Conservation (phyloP, 2,113 vertebrate genomes). For the Nyctibius bracteatus region DNA sequence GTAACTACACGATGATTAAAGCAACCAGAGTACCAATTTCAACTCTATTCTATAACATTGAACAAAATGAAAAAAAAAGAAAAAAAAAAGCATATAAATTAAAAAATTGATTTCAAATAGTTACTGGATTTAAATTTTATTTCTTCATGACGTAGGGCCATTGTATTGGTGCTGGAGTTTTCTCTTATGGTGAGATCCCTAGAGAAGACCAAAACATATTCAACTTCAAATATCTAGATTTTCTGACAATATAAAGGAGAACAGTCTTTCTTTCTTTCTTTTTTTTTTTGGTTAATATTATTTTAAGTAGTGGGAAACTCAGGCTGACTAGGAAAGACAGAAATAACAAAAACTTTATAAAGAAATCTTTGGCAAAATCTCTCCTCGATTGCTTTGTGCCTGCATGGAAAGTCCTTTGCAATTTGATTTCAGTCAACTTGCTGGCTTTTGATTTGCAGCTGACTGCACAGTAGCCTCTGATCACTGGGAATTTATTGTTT, state of each 20-base stretch:
- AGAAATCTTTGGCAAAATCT: not conserved
- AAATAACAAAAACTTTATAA: not conserved
- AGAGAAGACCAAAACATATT: not conserved
- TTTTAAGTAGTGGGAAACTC: not conserved
- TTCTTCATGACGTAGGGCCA: not conserved
- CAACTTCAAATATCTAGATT: not conserved
- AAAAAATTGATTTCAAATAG: not conserved
- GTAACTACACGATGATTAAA: not conserved
- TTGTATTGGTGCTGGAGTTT: not conserved
- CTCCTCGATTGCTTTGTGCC: not conserved
- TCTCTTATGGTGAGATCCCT: not conserved
- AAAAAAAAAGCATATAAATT: not conserved
- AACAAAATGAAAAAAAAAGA: not conserved
- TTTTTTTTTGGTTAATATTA: not conserved
- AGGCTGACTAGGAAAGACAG: not conserved
- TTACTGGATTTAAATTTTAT: not conserved
- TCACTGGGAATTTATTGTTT: not conserved
- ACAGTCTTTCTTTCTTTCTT: rapidly evolving
- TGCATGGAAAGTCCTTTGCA: not conserved
- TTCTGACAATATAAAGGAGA: not conserved
- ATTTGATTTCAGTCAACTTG: not conserved
- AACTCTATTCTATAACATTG: not conserved
- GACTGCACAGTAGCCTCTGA: not conserved
- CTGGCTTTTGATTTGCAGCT: not conserved
- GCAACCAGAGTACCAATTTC: not conserved